Evolutionary conservation across 2,797 vertebrate genomes (phyloP), one percentile per base, ranked within the genome.

Genomic region (Clarias laeviceps): DNA sequence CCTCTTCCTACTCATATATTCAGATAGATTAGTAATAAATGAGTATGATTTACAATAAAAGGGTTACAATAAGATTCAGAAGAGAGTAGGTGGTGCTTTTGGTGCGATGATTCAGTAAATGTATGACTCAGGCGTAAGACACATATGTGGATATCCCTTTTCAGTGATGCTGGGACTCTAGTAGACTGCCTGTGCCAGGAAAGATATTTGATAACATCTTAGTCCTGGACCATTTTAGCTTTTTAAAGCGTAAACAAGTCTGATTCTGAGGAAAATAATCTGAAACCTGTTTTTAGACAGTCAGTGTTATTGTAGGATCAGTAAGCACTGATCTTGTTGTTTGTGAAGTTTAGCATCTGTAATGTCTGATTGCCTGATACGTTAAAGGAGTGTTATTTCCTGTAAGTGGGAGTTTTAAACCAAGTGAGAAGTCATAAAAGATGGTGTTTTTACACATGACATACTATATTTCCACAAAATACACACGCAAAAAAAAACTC

Each of bases 111-210:
- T 86, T 79, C 81, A 83, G 56, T 57, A 27, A 34, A 24, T 20
- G 61, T 5, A 56, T 86, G 80, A 86, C 72, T 86, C 80, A 86
- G 61, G 45, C n/a, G 61, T 59, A 73, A 82, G 80, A 86, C 54
- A 32, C 59, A 45, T 70, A 74, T 37, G 70, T 70, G 62, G 15
- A 76, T 80, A 82, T 17, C n/a, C 66, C 78, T 77, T 54, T 37
- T 59, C 29, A 50, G 37, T 59, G 69, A 50, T 62, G 34, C 64
- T 76, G 27, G 59, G 85, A 27, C 3, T 32, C 57, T 9, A 20
- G 70, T 14, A 66, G 65, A 17, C 61, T 17, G 5, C 11, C 77
- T 0, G 40, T 61, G 64, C 83, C 40, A 85, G 77, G 74, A 87
- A 74, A 85, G 56, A 84, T 54, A 79, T 4, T 20, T 70, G 68